Evolutionary conservation across 2,888 invertebrate genomes (phyloP).

Genomic region (Mallateleia sp.): DNA sequence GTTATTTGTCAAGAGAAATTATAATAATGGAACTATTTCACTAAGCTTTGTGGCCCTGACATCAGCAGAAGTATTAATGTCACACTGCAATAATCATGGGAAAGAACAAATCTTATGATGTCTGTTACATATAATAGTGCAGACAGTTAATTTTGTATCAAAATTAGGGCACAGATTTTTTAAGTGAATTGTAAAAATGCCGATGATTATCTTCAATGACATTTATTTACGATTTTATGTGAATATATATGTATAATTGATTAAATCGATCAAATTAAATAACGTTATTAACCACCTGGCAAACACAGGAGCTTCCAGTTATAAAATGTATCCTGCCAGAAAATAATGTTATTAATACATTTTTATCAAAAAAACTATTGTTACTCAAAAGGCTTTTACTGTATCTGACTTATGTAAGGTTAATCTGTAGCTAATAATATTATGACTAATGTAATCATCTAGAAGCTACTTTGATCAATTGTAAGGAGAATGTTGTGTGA

Average conservation of each 20-base stretch:
- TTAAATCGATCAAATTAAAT: constrained; percentile 3
- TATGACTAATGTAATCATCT: constrained; percentile 33
- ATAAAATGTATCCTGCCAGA: no score
- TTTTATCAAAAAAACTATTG: constrained; percentile 32
- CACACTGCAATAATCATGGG: constrained; percentile 54
- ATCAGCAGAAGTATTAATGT: constrained; percentile 48
- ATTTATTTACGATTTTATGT: constrained; percentile 5
- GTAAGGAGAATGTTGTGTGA: background rate
- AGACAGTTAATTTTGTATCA: constrained; percentile 33
- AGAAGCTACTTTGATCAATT: background rate
- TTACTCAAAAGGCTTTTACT: background rate
- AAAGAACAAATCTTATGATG: constrained; percentile 25
- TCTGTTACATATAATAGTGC: constrained; percentile 41
- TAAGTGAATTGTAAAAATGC: constrained; percentile 18
- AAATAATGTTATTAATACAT: no score
- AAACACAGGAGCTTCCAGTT: background rate
- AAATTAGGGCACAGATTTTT: constrained; percentile 53
- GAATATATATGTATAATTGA: background rate
- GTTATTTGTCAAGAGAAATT: constrained; percentile 28
- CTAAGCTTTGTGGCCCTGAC: constrained; percentile 49
- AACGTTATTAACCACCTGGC: constrained; percentile 6
- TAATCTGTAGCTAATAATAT: constrained; percentile 12
- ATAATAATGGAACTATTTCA: constrained; percentile 26
- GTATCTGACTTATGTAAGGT: constrained; percentile 3
- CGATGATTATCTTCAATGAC: constrained; percentile 7